A percentile compares a stretch with the other conserved stretches of the same genome.
Conservation (phyloP, 2,113 vertebrate genomes). For the Myiozetetes cayanensis region DNA sequence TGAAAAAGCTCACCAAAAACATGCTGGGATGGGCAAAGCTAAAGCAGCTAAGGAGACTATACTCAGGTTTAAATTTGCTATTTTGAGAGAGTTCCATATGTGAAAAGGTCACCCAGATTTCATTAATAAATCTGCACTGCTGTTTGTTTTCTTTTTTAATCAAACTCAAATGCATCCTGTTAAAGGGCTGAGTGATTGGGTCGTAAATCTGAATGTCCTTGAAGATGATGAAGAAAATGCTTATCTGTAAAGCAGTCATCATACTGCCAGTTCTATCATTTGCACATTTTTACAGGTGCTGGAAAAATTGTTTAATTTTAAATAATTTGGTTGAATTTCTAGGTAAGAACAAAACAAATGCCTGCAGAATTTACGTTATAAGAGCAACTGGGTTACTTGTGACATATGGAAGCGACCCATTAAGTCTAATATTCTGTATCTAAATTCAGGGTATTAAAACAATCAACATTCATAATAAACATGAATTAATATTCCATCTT, state of each 20-base stretch:
- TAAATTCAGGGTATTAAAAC: constrained; percentile 3
- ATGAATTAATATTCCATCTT: not conserved
- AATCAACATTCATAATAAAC: constrained; percentile 8
- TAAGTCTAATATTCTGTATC: not conserved
- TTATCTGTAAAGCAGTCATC: constrained; percentile 93
- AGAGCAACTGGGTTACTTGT: constrained; percentile 10
- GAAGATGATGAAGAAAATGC: constrained; percentile 87
- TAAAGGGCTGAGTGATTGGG: constrained; percentile 87
- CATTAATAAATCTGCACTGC: constrained; percentile 77
- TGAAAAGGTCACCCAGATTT: constrained; percentile 84
- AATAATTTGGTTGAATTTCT: constrained; percentile 48
- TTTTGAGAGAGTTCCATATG: constrained; percentile 69
- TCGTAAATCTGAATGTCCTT: constrained; percentile 93
- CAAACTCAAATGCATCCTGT: constrained; percentile 83
- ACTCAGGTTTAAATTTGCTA: constrained; percentile 28
- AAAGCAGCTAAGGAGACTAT: not conserved
- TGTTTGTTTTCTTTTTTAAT: constrained; percentile 86
- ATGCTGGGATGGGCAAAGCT: not conserved
- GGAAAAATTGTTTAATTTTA: constrained; percentile 74
- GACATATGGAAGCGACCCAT: not conserved
- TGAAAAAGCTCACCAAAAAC: constrained; percentile 12
- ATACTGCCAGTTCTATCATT: constrained; percentile 84
- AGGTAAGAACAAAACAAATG: constrained; percentile 54
- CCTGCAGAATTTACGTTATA: constrained; percentile 29
- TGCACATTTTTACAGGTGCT: constrained; percentile 83